Evolutionary conservation across 2,797 vertebrate genomes (phyloP), one percentile per base, ranked within the genome.

Genomic region (Hypotaenidia philippensis): DNA sequence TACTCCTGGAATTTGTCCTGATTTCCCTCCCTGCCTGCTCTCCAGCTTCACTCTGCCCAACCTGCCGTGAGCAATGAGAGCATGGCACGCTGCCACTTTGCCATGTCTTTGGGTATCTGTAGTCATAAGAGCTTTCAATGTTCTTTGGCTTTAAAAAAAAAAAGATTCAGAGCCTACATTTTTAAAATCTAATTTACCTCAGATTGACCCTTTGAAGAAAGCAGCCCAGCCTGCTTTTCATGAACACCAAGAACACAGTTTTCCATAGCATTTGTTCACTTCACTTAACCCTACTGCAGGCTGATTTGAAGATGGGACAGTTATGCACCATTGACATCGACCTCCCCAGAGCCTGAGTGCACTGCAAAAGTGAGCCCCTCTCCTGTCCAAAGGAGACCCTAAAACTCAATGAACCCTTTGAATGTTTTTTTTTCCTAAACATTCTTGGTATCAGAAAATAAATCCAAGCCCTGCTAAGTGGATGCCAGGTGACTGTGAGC

Each of bases 91-190:
- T 89, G 93, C 95, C 93, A 91, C 82, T 47, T 16, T 6, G 49
- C 91, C 85, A 13, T 90, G 94, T 94, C 93, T 92, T 60, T 85
- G 64, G 91, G 78, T 91, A 77, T 68, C 90, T 92, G 89, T 19
- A 85, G 63, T 88, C 86, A 75, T 29, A 25, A 91, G 88, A 57
- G 65, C 91, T 94, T 92, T 83, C 96, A 87, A 83, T 0, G 0
- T 56, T 68, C 89, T 66, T 68, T 68, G 72, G 32, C 53, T 93
- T 92, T 63, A 52, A 4, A 52, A 83, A 89, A 79, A 84, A 92
- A 80, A 40, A 44, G 25, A 80, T 41, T 57, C n/a, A 3, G 4
- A 70, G 79, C 68, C 61, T 81, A 57, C 64, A 81, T 77, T 94
- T 94, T 85, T 25, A 66, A 96, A 91, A 87, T 36, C 56, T 81